phyloP scores from a whole-genome alignment of 2,797 vertebrate genomes.

The Micrastur ruficollis region DNA sequence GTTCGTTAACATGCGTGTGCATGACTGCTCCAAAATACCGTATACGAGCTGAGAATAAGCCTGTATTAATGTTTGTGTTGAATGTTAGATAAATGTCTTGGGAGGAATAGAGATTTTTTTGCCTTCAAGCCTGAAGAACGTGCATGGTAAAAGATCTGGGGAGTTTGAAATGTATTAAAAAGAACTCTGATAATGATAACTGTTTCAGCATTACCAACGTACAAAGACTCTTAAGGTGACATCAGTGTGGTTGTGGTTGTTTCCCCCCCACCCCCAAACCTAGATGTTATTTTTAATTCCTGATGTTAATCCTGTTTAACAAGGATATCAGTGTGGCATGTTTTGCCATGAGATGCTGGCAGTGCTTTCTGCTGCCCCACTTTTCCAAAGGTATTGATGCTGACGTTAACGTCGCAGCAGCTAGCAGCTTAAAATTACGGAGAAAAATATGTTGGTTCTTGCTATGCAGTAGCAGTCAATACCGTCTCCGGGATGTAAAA shows the following conservation, averaged over 20 bases:
- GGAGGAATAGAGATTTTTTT: not conserved
- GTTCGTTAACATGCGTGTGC: rapidly evolving
- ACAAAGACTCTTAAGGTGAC: constrained; percentile 12
- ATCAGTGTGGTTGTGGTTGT: not conserved
- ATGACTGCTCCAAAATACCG: not conserved
- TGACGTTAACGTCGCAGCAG: not conserved
- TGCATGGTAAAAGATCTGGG: not conserved
- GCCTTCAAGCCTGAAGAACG: not conserved
- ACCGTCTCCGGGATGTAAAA: not conserved
- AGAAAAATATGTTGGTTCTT: not conserved
- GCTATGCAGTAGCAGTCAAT: not conserved
- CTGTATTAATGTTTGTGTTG: not conserved
- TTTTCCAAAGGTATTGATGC: constrained; percentile 31
- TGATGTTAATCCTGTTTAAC: constrained; percentile 51
- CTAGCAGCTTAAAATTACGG: not conserved
- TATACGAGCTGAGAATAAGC: not conserved
- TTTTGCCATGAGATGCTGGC: constrained; percentile 31
- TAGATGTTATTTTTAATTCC: constrained; percentile 55
- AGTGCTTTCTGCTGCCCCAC: constrained; percentile 29
- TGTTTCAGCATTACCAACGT: not conserved
- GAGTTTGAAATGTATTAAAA: not conserved
- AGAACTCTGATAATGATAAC: not conserved
- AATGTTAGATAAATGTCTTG: not conserved
- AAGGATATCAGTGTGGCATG: not conserved
- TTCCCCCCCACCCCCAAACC: not conserved